Conservation (phyloP, 2,113 vertebrate genomes). For the Lasiurus borealis region DNA sequence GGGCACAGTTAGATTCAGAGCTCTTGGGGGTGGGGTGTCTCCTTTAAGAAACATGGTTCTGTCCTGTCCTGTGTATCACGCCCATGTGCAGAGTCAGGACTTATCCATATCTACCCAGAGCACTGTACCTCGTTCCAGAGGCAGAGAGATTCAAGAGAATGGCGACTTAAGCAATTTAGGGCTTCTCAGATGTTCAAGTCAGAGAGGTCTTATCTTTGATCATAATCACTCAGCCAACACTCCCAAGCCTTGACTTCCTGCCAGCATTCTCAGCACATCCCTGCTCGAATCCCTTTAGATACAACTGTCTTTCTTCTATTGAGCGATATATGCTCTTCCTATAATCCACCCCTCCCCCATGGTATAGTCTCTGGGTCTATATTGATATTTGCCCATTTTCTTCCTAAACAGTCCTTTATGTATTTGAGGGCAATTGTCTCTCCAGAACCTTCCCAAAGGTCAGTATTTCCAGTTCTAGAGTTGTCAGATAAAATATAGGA, state of each 20-base stretch:
- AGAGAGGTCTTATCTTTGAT: neutral
- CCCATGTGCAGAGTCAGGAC: neutral
- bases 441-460: neutral
- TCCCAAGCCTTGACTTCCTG: neutral
- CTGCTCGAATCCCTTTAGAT: neutral
- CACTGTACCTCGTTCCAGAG: neutral
- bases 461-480: neutral
- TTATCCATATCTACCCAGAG: neutral
- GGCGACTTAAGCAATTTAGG: neutral
- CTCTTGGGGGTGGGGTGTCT: neutral
- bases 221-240: neutral
- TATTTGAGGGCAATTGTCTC: neutral
- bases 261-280: neutral
- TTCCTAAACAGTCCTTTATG: neutral
- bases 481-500: conserved; percentile 33
- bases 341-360: neutral
- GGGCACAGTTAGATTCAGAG: neutral
- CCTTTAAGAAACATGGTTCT: neutral
- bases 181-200: neutral
- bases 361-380: neutral
- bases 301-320: neutral
- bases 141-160: conserved; percentile 1
- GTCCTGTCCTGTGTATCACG: neutral
- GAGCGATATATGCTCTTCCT: neutral
- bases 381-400: conserved; percentile 26